Percentiles rank a stretch among this genome's conserved stretches.
Evolutionary conservation across 2,888 invertebrate species (phyloP).

Genomic region (Pachliopta kotzebuea): DNA sequence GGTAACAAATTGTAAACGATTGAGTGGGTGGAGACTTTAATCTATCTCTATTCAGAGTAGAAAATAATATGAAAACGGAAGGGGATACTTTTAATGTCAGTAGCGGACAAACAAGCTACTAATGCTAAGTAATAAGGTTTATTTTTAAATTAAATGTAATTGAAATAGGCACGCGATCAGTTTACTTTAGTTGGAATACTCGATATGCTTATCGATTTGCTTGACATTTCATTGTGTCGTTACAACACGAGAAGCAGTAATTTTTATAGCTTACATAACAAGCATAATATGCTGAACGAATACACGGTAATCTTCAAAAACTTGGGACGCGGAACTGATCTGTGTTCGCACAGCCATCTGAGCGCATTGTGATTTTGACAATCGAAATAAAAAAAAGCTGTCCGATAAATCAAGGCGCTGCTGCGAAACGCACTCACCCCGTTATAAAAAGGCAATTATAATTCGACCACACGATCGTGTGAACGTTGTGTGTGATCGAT

Average conservation of each 20-base stretch:
- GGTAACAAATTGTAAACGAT: not conserved
- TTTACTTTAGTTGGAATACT: not conserved
- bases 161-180: not conserved
- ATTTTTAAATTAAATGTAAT: constrained; percentile 3
- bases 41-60: constrained; percentile 2
- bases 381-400: constrained; percentile 2
- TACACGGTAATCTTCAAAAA: no score
- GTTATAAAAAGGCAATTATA: constrained; percentile 25
- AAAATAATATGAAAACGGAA: not conserved
- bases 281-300: not conserved
- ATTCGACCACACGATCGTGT: constrained; percentile 36
- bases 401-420: constrained; percentile 20
- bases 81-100: not conserved
- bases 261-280: not conserved
- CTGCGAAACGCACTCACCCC: constrained; percentile 20
- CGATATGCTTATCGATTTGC: not conserved
- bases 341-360: not conserved
- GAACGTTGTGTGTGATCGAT: constrained; percentile 42
- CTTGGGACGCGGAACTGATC: no score
- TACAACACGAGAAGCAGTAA: not conserved
- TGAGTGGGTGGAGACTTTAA: not conserved
- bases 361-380: constrained; percentile 6
- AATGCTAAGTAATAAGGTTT: not conserved
- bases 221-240: not conserved
- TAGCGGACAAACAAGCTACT: not conserved